These are phyloP conservation scores for Actenoides lindsayi DNA, from an alignment of 2,113 vertebrate species.

Conservation along the genomic window DNA sequence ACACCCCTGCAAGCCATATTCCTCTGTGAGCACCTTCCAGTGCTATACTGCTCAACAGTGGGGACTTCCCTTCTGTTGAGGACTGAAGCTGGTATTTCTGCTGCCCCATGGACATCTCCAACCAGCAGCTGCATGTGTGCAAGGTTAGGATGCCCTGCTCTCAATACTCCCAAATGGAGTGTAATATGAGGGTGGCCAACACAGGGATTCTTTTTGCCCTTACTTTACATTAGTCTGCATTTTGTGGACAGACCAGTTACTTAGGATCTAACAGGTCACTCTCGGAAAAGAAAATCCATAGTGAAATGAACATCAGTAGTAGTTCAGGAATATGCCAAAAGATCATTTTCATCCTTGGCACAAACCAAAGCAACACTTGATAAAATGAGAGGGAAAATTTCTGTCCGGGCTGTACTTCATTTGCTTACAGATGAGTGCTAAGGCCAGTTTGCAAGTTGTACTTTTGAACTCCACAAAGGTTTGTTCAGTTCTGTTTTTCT, in stretches of 20 bases:
- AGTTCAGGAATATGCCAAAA: not conserved
- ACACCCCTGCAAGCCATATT: not conserved
- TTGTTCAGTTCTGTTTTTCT: not conserved
- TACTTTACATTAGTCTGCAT: not conserved
- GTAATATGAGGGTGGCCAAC: not conserved
- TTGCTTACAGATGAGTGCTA: not conserved
- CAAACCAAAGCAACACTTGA: not conserved
- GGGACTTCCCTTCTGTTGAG: not conserved
- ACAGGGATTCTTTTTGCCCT: not conserved
- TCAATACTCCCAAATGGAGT: not conserved
- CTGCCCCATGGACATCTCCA: not conserved
- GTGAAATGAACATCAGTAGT: not conserved
- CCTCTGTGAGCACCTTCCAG: not conserved
- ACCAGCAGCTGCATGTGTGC: not conserved
- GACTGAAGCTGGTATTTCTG: not conserved
- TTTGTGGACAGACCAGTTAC: not conserved
- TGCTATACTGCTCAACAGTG: not conserved
- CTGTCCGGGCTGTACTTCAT: not conserved
- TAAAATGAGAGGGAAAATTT: not conserved
- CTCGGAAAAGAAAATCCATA: not conserved
- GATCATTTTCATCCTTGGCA: not conserved
- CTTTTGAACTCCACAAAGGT: not conserved
- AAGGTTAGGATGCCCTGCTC: not conserved
- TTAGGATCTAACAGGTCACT: not conserved
- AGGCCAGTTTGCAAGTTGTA: not conserved